Base-by-base conservation (phyloP, 1,140 invertebrate genomes). In the Hyposmocoma kahamanoa region DNA sequence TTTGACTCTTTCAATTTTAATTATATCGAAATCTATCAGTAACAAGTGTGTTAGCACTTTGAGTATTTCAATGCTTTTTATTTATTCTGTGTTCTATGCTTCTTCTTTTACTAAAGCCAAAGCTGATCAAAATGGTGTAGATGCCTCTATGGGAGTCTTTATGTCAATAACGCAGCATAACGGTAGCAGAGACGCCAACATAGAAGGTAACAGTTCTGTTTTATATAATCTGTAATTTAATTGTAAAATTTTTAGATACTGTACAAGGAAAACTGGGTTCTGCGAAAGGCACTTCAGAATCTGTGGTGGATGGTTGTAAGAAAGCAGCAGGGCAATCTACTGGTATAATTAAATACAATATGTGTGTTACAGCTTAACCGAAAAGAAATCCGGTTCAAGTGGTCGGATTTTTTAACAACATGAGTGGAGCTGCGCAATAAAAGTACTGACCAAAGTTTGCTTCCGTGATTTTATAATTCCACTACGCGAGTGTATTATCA, bases 1-100 rank as follows among this genome's bases (percentile, higher is more conserved):
- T 48, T 43, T 72, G 48, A 63, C 57, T 42, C 54, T 59, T 49
- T 56, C 67, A 36, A 17, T 72, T 44, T n/a, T n/a, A n/a, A n/a
- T n/a, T n/a, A n/a, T n/a, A n/a, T n/a, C n/a, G n/a, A n/a, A n/a
- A n/a, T n/a, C n/a, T n/a, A n/a, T n/a, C n/a, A n/a, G n/a, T n/a
- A n/a, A n/a, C n/a, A n/a, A n/a, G n/a, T n/a, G n/a, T n/a, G n/a
- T n/a, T n/a, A n/a, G n/a, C n/a, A n/a, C n/a, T n/a, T n/a, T n/a
- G n/a, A n/a, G n/a, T n/a, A n/a, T n/a, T n/a, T n/a, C n/a, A n/a
- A n/a, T n/a, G 32, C 32, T 36, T 36, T 36, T n/a, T 17, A 13
- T 36, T n/a, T 2, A 15, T 36, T 17, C 18, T 36, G 8, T 2
- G 15, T n/a, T 17, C 32, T 36, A 36, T 36, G 32, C 32, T 17